Percentiles rank a stretch among this genome's conserved stretches.
phyloP scores from a whole-genome alignment of 2,113 vertebrate species.

The Myodes glareolus region DNA sequence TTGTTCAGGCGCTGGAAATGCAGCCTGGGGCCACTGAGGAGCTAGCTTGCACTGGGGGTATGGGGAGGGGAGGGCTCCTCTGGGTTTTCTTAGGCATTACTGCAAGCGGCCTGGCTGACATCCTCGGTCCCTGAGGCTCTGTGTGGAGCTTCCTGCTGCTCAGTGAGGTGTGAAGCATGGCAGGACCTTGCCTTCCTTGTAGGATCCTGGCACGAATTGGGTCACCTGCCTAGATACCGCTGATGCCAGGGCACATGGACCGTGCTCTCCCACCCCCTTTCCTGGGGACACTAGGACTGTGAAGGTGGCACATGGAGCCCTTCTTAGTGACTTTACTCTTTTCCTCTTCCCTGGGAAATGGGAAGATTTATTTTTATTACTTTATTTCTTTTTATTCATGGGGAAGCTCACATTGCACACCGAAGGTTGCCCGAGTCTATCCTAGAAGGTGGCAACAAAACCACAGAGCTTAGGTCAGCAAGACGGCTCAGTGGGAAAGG shows the following conservation, averaged over 20 bases:
- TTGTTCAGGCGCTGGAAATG: background rate
- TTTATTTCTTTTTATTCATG: background rate
- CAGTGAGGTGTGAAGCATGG: too few relatives aligned
- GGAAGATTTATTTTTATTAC: background rate
- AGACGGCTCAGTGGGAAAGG: background rate
- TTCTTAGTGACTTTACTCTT: background rate
- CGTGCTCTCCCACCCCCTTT: background rate
- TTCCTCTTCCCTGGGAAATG: background rate
- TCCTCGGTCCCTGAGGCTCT: rapidly evolving
- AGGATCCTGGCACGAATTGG: background rate
- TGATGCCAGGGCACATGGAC: background rate
- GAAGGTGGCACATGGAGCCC: background rate
- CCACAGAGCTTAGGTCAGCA: background rate
- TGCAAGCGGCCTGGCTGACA: background rate
- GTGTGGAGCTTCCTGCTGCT: background rate
- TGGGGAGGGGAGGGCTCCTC: too few relatives aligned
- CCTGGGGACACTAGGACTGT: background rate
- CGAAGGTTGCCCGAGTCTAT: background rate
- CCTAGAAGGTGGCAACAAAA: background rate
- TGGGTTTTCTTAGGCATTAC: background rate
- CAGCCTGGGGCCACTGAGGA: background rate
- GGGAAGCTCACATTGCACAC: background rate
- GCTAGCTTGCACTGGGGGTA: background rate
- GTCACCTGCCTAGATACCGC: background rate
- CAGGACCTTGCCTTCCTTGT: background rate